These are phyloP conservation scores for Dipodomys ordii DNA, from an alignment of 2,113 vertebrate genomes.

Conservation along the genomic window DNA sequence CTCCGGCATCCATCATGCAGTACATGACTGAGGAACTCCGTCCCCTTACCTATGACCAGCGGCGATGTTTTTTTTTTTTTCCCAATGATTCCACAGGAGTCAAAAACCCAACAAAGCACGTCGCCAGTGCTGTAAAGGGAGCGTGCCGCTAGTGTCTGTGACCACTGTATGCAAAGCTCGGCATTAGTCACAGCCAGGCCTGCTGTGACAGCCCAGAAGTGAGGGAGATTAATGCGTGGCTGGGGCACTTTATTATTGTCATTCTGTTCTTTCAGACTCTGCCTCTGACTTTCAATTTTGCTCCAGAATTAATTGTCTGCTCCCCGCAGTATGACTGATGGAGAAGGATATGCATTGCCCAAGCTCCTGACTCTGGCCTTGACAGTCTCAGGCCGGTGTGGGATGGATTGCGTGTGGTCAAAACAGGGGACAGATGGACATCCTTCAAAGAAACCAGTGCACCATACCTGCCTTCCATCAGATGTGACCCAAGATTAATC, in stretches of 20 bases:
- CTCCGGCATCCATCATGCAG: conserved; percentile 81
- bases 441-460: conserved; percentile 82
- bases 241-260: conserved; percentile 99
- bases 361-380: conserved; percentile 94
- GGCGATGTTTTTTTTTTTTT: conserved; percentile 83
- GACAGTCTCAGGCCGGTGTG: conserved; percentile 86
- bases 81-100: conserved; percentile 87
- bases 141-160: conserved; percentile 92
- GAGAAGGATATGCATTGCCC: conserved; percentile 90
- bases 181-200: conserved; percentile 98
- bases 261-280: conserved; percentile 97
- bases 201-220: conserved; percentile 96
- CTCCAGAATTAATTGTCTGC: conserved; percentile 97
- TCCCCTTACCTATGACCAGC: conserved; percentile 83
- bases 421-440: conserved; percentile 86
- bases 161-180: conserved; percentile 99
- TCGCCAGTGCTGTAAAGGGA: conserved; percentile 86
- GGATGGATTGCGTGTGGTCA: conserved; percentile 88
- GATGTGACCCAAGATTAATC: conserved; percentile 78
- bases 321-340: conserved; percentile 94
- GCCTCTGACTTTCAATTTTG: conserved; percentile 97
- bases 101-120: conserved; percentile 90
- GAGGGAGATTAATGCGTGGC: conserved; percentile 99
- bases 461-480: conserved; percentile 82
- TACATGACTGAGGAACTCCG: conserved; percentile 83